Conservation (phyloP, 2,888 invertebrate genomes). For the Acanthosepion pharaonis region DNA sequence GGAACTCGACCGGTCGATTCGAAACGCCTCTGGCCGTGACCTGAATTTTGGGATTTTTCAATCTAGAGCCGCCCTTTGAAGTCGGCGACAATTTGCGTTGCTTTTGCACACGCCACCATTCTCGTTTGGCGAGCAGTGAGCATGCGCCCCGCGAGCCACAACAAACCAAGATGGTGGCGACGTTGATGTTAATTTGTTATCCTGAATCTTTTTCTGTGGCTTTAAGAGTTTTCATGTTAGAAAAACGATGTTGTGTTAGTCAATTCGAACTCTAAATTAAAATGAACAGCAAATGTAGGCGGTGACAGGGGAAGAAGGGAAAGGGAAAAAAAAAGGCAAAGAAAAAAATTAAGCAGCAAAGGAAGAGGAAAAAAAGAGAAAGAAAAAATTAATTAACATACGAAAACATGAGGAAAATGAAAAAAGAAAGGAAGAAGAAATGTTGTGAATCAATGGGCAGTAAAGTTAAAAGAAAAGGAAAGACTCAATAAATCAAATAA, state of each 20-base stretch:
- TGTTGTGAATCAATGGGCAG: no score
- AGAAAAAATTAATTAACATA: no score
- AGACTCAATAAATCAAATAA: no score
- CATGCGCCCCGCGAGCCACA: not conserved
- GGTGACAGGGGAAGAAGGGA: not conserved
- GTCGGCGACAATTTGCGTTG: not conserved
- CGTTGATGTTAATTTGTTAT: not conserved
- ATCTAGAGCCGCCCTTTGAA: conserved; percentile 15
- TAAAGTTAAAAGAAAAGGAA: no score
- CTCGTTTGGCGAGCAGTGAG: not conserved
- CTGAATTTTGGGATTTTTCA: not conserved
- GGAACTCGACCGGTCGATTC: not conserved
- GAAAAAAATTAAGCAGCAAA: not conserved
- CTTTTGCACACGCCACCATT: not conserved
- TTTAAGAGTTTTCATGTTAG: not conserved
- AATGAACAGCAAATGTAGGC: not conserved
- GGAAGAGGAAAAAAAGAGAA: not conserved
- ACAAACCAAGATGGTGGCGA: not conserved
- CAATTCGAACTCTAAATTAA: not conserved
- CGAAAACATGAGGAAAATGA: no score
- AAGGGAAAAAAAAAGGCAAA: not conserved
- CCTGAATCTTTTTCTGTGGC: not conserved
- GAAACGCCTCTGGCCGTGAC: not conserved
- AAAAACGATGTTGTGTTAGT: not conserved
- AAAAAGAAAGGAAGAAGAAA: no score